phyloP scores from a whole-genome alignment of 2,888 invertebrate genomes.

The Stictocephala bisonia region DNA sequence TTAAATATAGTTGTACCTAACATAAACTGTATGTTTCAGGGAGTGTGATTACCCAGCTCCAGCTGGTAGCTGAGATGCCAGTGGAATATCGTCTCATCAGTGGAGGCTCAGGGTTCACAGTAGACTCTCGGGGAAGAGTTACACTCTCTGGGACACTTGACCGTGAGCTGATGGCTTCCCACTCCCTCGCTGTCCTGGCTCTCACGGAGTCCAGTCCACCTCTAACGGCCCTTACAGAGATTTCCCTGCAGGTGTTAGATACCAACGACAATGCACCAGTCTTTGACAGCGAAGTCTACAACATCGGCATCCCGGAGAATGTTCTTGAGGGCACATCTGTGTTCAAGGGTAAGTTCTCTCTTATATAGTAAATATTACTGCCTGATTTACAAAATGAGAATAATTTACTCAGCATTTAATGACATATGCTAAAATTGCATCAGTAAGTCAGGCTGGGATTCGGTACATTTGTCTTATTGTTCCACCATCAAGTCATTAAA shows the following conservation, averaged over 20 bases:
- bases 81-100: slow-evolving; percentile 74
- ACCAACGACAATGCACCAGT: slow-evolving; percentile 90
- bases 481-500: too few relatives aligned
- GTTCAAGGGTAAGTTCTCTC: slow-evolving; percentile 70
- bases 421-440: too few relatives aligned
- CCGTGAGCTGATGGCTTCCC: slow-evolving; percentile 77
- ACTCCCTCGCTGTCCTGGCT: slow-evolving; percentile 78
- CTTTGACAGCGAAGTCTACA: slow-evolving; percentile 87
- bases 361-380: too few relatives aligned
- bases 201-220: slow-evolving; percentile 79
- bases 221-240: slow-evolving; percentile 75
- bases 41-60: slow-evolving; percentile 76
- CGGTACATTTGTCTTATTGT: too few relatives aligned
- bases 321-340: slow-evolving; percentile 81
- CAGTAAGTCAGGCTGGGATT: too few relatives aligned
- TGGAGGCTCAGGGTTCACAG: slow-evolving; percentile 73
- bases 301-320: slow-evolving; percentile 83
- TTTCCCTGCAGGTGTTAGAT: slow-evolving; percentile 85
- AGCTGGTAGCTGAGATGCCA: slow-evolving; percentile 71
- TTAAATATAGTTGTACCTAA: not conserved
- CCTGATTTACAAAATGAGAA: too few relatives aligned
- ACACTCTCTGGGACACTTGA: slow-evolving; percentile 79
- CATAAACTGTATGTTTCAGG: slow-evolving; percentile 63
- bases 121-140: slow-evolving; percentile 81
- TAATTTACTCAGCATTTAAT: too few relatives aligned